phyloP scores from a whole-genome alignment of 2,888 invertebrate species.

The Periphyllus acericola region DNA sequence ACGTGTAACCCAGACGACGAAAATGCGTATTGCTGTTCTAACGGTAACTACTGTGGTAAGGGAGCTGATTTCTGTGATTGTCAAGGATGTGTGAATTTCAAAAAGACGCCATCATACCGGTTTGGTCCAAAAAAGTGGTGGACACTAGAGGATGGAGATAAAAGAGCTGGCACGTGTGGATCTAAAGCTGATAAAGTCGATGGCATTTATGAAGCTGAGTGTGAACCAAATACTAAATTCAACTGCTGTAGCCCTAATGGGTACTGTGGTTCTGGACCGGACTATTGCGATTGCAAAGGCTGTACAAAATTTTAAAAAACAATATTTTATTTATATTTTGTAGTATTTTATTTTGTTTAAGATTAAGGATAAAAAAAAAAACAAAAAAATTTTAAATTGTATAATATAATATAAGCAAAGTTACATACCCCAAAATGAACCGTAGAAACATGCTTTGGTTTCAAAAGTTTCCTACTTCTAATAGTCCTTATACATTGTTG shows the following conservation, averaged over 20 bases:
- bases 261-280: constrained; percentile 54
- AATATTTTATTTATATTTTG: background rate
- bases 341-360: background rate
- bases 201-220: constrained; percentile 53
- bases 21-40: constrained; percentile 63
- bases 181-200: constrained; percentile 59
- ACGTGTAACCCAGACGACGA: constrained; percentile 63
- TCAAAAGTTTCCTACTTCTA: too few relatives aligned
- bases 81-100: constrained; percentile 63
- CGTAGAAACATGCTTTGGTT: too few relatives aligned
- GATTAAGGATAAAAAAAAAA: too few relatives aligned
- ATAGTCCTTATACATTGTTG: too few relatives aligned
- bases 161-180: constrained; percentile 50
- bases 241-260: constrained; percentile 59
- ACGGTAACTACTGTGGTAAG: constrained; percentile 63
- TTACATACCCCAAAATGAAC: too few relatives aligned
- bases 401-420: too few relatives aligned
- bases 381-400: too few relatives aligned
- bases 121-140: constrained; percentile 59
- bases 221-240: constrained; percentile 59
- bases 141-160: constrained; percentile 44
- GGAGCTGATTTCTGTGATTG: constrained; percentile 61
- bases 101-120: constrained; percentile 42
- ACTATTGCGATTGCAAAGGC: constrained; percentile 59
- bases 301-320: constrained; percentile 34